Evolutionary conservation across 2,113 vertebrate species (phyloP).

Genomic region (Phaethornis superciliosus): DNA sequence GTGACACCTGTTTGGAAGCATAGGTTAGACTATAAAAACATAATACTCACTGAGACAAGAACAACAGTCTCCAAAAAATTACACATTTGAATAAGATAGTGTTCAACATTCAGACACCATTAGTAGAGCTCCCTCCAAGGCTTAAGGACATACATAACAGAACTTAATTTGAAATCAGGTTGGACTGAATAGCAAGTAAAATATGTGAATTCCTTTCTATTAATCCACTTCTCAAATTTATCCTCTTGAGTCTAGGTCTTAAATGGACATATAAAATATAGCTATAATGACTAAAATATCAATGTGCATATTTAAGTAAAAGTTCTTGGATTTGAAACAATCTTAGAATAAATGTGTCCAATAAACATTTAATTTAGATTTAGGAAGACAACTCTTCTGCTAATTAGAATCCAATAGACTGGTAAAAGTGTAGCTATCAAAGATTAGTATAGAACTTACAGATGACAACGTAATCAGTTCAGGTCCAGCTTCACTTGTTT

Average conservation of each 20-base stretch:
- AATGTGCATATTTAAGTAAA: not conserved
- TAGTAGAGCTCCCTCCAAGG: not conserved
- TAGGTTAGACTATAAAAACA: not conserved
- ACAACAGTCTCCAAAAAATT: not conserved
- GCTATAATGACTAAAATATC: not conserved
- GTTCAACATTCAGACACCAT: not conserved
- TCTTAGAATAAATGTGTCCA: not conserved
- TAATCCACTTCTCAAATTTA: not conserved
- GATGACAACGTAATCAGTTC: not conserved
- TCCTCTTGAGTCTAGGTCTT: not conserved
- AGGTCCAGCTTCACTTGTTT: not conserved
- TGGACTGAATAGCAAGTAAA: not conserved
- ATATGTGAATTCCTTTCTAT: not conserved
- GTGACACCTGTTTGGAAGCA: not conserved
- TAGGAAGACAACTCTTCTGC: not conserved
- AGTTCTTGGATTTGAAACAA: not conserved
- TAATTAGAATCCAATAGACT: conserved; percentile 32
- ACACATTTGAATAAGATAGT: not conserved
- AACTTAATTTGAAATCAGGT: not conserved
- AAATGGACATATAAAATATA: not conserved
- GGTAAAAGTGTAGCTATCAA: conserved; percentile 14
- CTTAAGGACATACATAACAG: not conserved
- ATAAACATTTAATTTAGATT: not conserved
- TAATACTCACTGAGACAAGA: not conserved
- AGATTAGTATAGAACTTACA: not conserved